Percentiles rank a stretch among this genome's conserved stretches.
phyloP scores from a whole-genome alignment of 64 coral and sea anemone species.

The Pocillopora verrucosa region DNA sequence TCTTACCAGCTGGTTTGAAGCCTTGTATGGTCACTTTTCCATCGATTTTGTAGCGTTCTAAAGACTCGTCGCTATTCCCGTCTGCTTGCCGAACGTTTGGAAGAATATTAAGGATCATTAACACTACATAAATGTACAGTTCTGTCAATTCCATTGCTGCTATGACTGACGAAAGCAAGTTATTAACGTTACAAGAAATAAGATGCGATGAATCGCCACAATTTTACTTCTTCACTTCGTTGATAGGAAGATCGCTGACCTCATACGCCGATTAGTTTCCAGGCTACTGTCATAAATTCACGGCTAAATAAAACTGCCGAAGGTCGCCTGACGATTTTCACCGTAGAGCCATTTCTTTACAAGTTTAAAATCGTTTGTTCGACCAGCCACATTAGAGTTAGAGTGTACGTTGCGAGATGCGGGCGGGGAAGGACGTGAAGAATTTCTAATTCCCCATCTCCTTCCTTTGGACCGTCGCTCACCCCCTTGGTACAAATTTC shows the following conservation, averaged over 20 bases:
- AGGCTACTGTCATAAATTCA: background rate
- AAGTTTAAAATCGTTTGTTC: too few relatives aligned
- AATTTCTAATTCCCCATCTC: too few relatives aligned
- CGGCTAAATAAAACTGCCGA: too few relatives aligned
- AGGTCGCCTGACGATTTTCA: background rate
- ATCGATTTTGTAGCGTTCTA: slow-evolving; percentile 85
- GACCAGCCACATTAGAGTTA: too few relatives aligned
- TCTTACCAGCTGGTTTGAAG: slow-evolving; percentile 73
- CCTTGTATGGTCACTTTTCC: slow-evolving; percentile 84
- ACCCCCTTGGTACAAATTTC: too few relatives aligned
- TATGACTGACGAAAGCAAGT: background rate
- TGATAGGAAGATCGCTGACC: background rate
- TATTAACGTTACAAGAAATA: background rate
- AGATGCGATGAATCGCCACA: background rate
- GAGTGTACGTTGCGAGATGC: too few relatives aligned
- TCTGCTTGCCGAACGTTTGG: slow-evolving; percentile 16
- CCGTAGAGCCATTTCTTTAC: too few relatives aligned
- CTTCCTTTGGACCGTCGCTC: too few relatives aligned
- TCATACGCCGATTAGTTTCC: background rate
- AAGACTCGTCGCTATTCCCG: slow-evolving; percentile 47
- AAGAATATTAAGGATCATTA: slow-evolving; percentile 4
- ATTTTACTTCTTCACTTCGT: too few relatives aligned
- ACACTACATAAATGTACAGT: slow-evolving; percentile 8
- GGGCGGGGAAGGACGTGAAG: too few relatives aligned
- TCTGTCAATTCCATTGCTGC: background rate